These are phyloP conservation scores for Acrocyrtus sp. DNA, from an alignment of 2,888 invertebrate species.

Conservation along the genomic window DNA sequence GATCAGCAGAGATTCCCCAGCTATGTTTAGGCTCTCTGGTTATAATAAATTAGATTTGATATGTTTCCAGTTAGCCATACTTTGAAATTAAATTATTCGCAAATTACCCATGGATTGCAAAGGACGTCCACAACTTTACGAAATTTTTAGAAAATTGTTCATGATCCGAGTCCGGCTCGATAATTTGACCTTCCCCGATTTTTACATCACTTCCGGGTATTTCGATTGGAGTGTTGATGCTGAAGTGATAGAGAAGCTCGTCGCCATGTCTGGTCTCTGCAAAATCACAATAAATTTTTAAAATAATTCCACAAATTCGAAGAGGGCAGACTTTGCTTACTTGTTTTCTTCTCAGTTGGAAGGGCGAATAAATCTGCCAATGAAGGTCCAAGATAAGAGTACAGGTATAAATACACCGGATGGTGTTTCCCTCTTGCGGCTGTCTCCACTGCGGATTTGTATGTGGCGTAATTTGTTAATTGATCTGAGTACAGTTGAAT, in stretches of 20 bases:
- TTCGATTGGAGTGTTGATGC: too few species aligned
- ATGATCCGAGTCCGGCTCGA: slow-evolving; percentile 10
- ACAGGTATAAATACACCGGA: slow-evolving; percentile 24
- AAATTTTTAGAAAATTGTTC: slow-evolving; percentile 32
- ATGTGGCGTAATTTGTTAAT: neutral
- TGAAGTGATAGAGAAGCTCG: slow-evolving; percentile 12
- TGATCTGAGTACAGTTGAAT: slow-evolving; percentile 8
- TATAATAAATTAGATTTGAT: neutral
- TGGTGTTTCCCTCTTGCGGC: neutral
- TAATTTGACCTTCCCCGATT: neutral
- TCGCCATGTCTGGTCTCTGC: slow-evolving; percentile 21
- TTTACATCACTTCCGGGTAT: neutral
- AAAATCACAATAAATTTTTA: neutral
- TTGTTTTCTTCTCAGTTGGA: neutral
- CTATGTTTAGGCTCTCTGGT: slow-evolving; percentile 11
- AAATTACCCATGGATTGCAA: slow-evolving; percentile 23
- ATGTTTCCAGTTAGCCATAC: too few species aligned
- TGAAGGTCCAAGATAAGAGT: slow-evolving; percentile 16
- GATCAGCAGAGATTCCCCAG: slow-evolving; percentile 3
- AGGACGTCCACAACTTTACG: slow-evolving; percentile 20
- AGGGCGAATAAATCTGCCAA: neutral
- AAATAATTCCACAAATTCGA: neutral
- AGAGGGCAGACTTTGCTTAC: neutral
- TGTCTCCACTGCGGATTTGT: slow-evolving; percentile 4
- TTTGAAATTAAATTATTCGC: neutral